Evolutionary conservation across 2,888 invertebrate species (phyloP), one percentile per base, ranked within the genome.

Genomic region (Plebejus argus): DNA sequence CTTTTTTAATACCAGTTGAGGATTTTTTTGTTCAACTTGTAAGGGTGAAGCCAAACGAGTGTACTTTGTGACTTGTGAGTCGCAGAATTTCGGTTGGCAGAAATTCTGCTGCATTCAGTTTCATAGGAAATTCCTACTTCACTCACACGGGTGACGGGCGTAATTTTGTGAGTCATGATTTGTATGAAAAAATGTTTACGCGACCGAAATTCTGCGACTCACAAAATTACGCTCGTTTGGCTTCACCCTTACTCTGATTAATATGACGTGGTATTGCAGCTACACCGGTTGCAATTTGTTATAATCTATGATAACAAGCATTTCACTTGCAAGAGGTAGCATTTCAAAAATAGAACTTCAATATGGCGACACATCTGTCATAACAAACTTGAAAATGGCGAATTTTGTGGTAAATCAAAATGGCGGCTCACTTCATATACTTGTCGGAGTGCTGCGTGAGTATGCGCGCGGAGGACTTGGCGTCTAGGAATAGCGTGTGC

Each of bases 391-490:
- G 28, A 12, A 53, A 28, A 74, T 49, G 72, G 35, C 39, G n/a
- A 20, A 7, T 35, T n/a, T 61, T 39, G 7, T 70, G n/a, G 20
- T 20, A 4, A 39, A 39, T 45, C 53, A 7, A 70, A 45, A 18
- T 49, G 76, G 23, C 18, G 28, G 76, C 20, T 93, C 95, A 98
- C 94, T 97, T 96, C 98, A 99, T 98, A 91, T 95, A 99, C 94
- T 98, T 98, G 85, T 98, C 98, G 85, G 97, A 96, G 86, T 98
- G 96, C 86, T 98, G 97, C 0, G 97, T 96, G 76, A 99, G 95
- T 85, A 99, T 97, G 88, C 97, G 97, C 0, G 99, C 98, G 0
- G 99, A 99, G 53, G 98, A 96, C 91, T 99, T 99, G 33, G 99
- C 99, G 94, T 99, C 99, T 80, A 98, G 95, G 94, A 99, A 99